Base-by-base conservation (phyloP, 2,888 invertebrate species). In the Nymphalis c-album region DNA sequence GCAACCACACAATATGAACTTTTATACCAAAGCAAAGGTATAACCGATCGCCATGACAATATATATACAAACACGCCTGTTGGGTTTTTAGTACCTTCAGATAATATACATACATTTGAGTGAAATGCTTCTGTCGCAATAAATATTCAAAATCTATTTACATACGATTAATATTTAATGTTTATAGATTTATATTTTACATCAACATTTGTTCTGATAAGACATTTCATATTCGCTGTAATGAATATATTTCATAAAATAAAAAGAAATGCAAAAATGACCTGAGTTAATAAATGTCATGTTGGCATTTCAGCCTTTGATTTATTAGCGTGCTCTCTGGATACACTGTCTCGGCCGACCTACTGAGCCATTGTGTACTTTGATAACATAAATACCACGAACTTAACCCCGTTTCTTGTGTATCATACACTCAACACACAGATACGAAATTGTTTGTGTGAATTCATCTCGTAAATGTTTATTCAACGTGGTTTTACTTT, bases 301-400 rank as follows among this genome's bases (percentile, higher is more conserved):
- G 50, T 60, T 57, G 46, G 61, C 55, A 62, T 67, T 63, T 60
- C 50, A 60, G 60, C 66, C 63, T 71, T 64, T 48, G 35, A 60
- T 63, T 50, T 65, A 66, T 26, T 71, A 63, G 46, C 46, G 62
- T 51, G 48, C 57, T 62, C 48, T 62, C 16, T 26, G 35, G n/a
- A 31, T 50, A 17, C 18, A 51, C 55, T 20, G 10, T 60, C 47
- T 47, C 40, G 22, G 22, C 17, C 70, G 67, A 67, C 70, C 70
- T 67, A 70, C 58, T 67, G 61, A 70, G 60, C 67, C 59, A 53
- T 63, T 46, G 55, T 63, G 47, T 68, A 45, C 68, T 48, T 57
- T 68, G 62, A 68, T 71, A 71, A 68, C 63, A 63, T 62, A 65
- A 68, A 62, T 63, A 71, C 68, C 51, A 68, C 71, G 71, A 71